Evolutionary conservation across 2,113 vertebrate genomes (phyloP).

Genomic region (Cranoglanis bouderius): DNA sequence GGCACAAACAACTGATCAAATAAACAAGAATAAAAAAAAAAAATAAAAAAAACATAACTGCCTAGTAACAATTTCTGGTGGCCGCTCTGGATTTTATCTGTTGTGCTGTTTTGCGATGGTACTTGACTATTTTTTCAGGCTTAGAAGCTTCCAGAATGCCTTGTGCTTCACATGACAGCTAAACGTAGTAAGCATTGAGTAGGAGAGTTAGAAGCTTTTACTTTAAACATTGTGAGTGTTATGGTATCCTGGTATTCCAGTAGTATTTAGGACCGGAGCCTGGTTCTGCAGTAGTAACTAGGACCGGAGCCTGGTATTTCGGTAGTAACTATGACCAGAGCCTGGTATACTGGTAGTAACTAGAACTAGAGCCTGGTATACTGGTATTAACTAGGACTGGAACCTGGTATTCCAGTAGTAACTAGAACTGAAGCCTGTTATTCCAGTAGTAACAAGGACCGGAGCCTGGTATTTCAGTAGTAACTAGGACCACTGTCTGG

Average conservation of each 20-base stretch:
- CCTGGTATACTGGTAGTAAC: background rate
- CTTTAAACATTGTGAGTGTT: background rate
- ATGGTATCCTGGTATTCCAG: background rate
- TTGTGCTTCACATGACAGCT: background rate
- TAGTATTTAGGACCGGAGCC: background rate
- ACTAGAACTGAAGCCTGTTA: background rate
- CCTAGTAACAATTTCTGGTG: background rate
- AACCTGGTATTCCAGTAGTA: background rate
- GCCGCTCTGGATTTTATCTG: background rate
- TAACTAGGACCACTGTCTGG: background rate
- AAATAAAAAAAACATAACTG: background rate
- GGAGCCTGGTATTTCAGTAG: background rate
- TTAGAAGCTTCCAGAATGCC: background rate
- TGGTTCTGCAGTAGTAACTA: background rate
- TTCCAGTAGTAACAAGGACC: background rate
- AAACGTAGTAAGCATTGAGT: background rate
- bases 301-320: background rate
- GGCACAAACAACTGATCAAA: background rate
- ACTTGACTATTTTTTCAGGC: background rate
- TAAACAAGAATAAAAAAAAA: background rate
- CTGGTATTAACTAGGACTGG: background rate
- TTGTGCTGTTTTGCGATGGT: background rate
- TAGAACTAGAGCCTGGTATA: background rate
- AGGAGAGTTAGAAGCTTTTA: background rate
- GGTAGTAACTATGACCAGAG: background rate